phyloP scores from a whole-genome alignment of 92 coral and sea anemone species.

The Phenganax stokvisi region DNA sequence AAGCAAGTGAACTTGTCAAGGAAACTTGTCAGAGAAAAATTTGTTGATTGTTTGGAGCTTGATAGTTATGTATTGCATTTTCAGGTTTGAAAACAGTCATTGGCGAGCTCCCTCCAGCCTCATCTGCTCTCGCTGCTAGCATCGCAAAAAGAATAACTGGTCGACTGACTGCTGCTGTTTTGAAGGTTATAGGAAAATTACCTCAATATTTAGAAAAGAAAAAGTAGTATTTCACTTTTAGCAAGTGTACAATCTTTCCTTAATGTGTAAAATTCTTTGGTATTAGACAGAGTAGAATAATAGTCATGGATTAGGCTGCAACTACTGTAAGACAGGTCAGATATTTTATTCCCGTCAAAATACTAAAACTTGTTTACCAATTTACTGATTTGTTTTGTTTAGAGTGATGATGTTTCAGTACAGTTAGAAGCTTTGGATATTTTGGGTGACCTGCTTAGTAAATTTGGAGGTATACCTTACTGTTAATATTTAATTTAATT shows the following conservation, averaged over 20 bases:
- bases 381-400: not conserved
- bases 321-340: no score
- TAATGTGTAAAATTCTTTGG: no score
- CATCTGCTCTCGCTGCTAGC: slow-evolving; percentile 89
- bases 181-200: slow-evolving; percentile 55
- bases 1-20: no score
- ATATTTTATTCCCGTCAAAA: no score
- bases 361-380: no score
- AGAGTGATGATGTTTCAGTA: slow-evolving; percentile 95
- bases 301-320: no score
- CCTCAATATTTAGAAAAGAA: no score
- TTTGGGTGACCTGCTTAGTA: slow-evolving; percentile 88
- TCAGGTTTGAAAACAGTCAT: slow-evolving; percentile 92
- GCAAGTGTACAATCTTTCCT: no score
- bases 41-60: no score
- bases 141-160: slow-evolving; percentile 97
- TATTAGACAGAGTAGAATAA: no score
- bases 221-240: no score
- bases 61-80: not conserved
- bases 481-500: not conserved
- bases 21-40: no score
- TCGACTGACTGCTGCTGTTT: slow-evolving; percentile 88
- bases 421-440: slow-evolving; percentile 95
- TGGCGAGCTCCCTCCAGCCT: slow-evolving; percentile 96
- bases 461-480: slow-evolving; percentile 69